Base-by-base conservation (phyloP, 2,797 vertebrate species). In the Halcyon smyrnensis region DNA sequence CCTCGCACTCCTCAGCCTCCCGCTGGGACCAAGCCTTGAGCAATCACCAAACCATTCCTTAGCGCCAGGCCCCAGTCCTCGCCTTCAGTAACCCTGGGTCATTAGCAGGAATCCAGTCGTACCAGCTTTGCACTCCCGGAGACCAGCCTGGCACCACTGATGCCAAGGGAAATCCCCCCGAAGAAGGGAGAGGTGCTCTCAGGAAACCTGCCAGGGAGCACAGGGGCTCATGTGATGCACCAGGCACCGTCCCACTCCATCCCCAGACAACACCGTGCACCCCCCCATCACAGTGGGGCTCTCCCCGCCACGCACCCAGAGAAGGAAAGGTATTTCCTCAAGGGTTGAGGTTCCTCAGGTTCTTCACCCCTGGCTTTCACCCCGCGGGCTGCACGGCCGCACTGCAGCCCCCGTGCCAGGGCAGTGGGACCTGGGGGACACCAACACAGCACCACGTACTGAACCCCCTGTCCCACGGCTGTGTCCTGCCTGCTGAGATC, bases 121-220 rank as follows among this genome's bases (percentile, higher is more conserved):
- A 65, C 70, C 92, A 90, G 93, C 92, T 90, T 6, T 18, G 50
- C 0, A 1, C 57, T 87, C 78, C 63, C 37, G 0, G 62, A 3
- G 2, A 1, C 20, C 3, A 10, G 9, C n/a, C 0, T 6, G 23
- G 89, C 84, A 56, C 21, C 2, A 1, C 1, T 0, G 6, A 5
- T 3, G 24, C 43, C 0, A 1, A 53, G 82, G 78, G 46, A 73
- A 83, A n/a, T 1, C 64, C 54, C 39, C 59, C 54, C 2, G 0
- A 2, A 4, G 70, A 19, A 3, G 24, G 3, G 21, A 34, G n/a
- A 30, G 24, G 15, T 15, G 36, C 57, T 59, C 82, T 36, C 1
- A 1, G 12, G 43, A 2, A 2, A 53, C 3, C 2, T 8, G 30
- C 13, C 24, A 30, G 46, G 30, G 67, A 39, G 37, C 60, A 65